These are phyloP conservation scores for Octodon degus DNA, from an alignment of 2,113 vertebrate species.

Conservation along the genomic window DNA sequence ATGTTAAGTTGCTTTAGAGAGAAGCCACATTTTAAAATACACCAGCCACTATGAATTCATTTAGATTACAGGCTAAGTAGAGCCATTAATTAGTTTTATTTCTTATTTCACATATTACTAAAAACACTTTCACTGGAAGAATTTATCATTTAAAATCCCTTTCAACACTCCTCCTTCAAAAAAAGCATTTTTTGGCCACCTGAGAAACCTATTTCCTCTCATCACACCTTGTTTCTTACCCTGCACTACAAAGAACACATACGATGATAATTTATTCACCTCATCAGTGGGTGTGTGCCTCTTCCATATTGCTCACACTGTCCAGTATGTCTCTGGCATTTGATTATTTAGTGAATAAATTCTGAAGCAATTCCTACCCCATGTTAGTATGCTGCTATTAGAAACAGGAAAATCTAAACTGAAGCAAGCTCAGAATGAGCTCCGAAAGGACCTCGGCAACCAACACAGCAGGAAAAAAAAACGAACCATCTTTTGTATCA, in stretches of 20 bases:
- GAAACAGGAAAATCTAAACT: background rate
- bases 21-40: background rate
- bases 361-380: background rate
- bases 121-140: background rate
- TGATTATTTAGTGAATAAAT: background rate
- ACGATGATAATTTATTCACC: background rate
- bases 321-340: background rate
- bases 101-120: slow-evolving; percentile 3
- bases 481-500: background rate
- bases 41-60: background rate
- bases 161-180: background rate
- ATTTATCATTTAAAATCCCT: background rate
- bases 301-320: background rate
- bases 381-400: background rate
- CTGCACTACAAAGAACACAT: background rate
- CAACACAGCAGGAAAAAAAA: background rate
- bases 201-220: background rate
- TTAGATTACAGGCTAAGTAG: background rate
- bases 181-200: background rate
- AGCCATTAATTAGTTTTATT: background rate
- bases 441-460: slow-evolving; percentile 10
- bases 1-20: slow-evolving; percentile 6
- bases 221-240: background rate
- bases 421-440: slow-evolving; percentile 15
- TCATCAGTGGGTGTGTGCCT: background rate